Percentiles rank a stretch among this genome's conserved stretches.
Evolutionary conservation across 2,888 invertebrate genomes (phyloP).

Genomic region (Pandemis corylana): DNA sequence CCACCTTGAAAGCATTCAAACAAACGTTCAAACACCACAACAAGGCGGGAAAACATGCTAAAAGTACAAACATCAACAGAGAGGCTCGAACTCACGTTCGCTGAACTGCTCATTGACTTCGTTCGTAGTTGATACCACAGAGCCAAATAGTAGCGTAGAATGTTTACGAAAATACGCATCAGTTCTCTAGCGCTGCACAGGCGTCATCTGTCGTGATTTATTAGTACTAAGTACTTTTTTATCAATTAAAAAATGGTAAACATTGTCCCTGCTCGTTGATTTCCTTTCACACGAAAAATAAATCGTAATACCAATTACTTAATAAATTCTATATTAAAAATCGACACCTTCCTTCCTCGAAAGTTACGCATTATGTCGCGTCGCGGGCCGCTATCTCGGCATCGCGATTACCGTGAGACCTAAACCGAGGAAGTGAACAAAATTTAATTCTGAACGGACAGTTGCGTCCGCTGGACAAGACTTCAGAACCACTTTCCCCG

Average conservation of each 20-base stretch:
- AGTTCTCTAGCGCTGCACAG: conserved; percentile 36
- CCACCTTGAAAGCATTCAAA: conserved; percentile 63
- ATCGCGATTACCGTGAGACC: conserved; percentile 57
- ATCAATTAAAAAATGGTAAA: neutral
- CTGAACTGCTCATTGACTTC: neutral
- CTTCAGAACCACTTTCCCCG: conserved; percentile 52
- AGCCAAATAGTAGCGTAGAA: conserved; percentile 44
- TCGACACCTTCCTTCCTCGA: conserved; percentile 40
- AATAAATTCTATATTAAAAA: conserved; percentile 22
- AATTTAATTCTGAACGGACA: conserved; percentile 47
- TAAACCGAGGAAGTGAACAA: conserved; percentile 55
- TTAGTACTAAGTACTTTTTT: conserved; percentile 21
- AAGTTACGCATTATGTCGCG: conserved; percentile 39
- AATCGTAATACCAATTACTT: conserved; percentile 24
- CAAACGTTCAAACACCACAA: conserved; percentile 59
- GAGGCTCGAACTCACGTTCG: conserved; percentile 52
- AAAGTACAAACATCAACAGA: neutral
- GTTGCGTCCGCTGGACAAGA: conserved; percentile 48
- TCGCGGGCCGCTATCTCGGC: conserved; percentile 32
- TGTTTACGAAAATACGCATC: conserved; percentile 39
- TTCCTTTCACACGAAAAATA: conserved; percentile 15
- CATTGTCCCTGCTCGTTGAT: neutral
- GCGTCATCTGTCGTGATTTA: conserved; percentile 60
- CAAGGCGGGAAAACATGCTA: conserved; percentile 57
- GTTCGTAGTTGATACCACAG: conserved; percentile 32